Evolutionary conservation across 1,140 invertebrate genomes (phyloP), one percentile per base, ranked within the genome.

Genomic region (Tetranychus cinnabarinus): DNA sequence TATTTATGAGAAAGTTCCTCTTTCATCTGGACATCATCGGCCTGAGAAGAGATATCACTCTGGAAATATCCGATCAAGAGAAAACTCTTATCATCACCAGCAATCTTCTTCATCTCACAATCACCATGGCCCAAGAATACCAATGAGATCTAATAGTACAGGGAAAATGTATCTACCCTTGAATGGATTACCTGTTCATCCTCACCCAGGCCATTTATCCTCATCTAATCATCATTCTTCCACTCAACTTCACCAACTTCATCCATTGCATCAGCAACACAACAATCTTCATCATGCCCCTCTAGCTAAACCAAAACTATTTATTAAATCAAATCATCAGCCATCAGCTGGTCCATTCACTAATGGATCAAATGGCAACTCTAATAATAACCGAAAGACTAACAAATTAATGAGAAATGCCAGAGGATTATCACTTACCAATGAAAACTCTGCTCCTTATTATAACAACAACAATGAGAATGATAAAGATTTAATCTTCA

Each of bases 1-100:
- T 47, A 63, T 66, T 56, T 66, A 66, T 34, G 62, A 66, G 54
- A 66, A 61, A 57, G 50, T 65, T 23, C 36, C 42, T 12, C 12
- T 13, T 6, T 37, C 15, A 13, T 15, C 39, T n/a, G 39, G n/a
- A 48, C 13, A 34, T 12, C 34, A 46, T 33, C 12, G 45, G 8
- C 23, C 8, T 10, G 31, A 59, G 15, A 57, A 42, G 7, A 8
- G 35, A 23, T 57, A 36, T 36, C 35, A 42, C 35, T 13, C 8
- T 36, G 15, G 56, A 31, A 59, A 57, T 39, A 6, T n/a, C 3
- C 56, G 56, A 33, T 13, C 36, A 8, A 5, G 33, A 23, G n/a
- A 52, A 23, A 23, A 23, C 23, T 23, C 23, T 34, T 58, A 60
- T 15, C 45, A 5, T 33, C 54, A 52, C 15, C 4, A n/a, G 31